phyloP scores from a whole-genome alignment of 2,888 invertebrate species.

The Lymantria monacha region DNA sequence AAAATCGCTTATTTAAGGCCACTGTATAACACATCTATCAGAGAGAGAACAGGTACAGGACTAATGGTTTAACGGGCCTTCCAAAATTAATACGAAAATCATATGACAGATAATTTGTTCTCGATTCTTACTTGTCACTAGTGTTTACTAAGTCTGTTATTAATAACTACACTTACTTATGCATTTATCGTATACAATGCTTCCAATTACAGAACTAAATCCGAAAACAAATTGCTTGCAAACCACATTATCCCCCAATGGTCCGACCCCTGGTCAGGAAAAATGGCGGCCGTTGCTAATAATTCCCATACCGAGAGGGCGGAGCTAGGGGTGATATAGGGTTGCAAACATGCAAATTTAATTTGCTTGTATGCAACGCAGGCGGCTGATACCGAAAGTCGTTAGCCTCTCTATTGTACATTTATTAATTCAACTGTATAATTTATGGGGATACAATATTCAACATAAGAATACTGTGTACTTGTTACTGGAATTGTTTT shows the following conservation, averaged over 20 bases:
- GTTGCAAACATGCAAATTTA: constrained; percentile 78
- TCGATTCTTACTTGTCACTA: too few relatives aligned
- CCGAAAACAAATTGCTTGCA: constrained; percentile 46
- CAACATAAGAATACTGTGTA: constrained; percentile 37
- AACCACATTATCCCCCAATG: constrained; percentile 43
- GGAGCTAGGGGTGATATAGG: constrained; percentile 55
- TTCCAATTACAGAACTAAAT: constrained; percentile 23
- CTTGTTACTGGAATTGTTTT: constrained; percentile 68
- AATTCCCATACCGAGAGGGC: constrained; percentile 43
- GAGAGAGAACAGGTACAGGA: too few relatives aligned
- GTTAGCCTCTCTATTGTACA: constrained; percentile 68
- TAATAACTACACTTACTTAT: too few relatives aligned
- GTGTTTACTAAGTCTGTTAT: too few relatives aligned
- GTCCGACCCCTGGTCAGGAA: constrained; percentile 40
- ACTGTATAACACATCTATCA: too few relatives aligned
- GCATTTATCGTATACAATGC: neutral
- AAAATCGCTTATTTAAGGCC: too few relatives aligned
- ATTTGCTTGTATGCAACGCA: constrained; percentile 63
- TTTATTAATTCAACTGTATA: constrained; percentile 76
- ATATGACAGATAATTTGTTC: too few relatives aligned
- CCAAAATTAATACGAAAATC: too few relatives aligned
- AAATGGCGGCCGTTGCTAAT: constrained; percentile 57
- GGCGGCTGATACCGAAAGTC: constrained; percentile 59
- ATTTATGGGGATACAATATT: constrained; percentile 62
- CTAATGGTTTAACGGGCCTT: too few relatives aligned